Evolutionary conservation across 2,113 vertebrate genomes (phyloP).

Genomic region (Symphodus melops): DNA sequence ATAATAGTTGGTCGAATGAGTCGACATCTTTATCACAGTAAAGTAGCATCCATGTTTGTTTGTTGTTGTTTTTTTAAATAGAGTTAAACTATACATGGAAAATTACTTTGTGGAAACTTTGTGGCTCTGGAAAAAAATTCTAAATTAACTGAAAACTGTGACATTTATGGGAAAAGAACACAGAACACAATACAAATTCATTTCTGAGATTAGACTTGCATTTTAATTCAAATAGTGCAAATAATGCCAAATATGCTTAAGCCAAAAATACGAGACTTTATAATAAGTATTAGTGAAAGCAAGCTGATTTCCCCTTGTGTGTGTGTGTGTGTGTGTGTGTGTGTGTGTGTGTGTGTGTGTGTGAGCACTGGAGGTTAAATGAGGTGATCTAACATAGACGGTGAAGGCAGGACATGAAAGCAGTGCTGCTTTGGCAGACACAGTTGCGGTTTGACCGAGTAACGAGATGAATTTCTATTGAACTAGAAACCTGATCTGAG

Average conservation of each 20-base stretch:
- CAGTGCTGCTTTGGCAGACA: neutral
- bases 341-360: neutral
- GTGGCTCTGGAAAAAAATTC: too few relatives aligned
- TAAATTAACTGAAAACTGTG: too few relatives aligned
- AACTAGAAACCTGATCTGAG: neutral
- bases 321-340: too few relatives aligned
- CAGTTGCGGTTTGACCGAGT: slow-evolving; percentile 15
- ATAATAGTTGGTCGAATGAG: too few relatives aligned
- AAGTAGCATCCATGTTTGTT: too few relatives aligned
- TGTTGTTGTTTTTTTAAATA: too few relatives aligned
- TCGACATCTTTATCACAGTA: too few relatives aligned
- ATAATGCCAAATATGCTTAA: too few relatives aligned
- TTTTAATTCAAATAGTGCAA: slow-evolving; percentile 4
- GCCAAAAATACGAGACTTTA: neutral
- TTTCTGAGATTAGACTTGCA: neutral
- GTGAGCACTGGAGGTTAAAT: slow-evolving; percentile 32
- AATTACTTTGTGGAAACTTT: too few relatives aligned
- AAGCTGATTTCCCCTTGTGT: neutral
- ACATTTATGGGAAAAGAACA: neutral
- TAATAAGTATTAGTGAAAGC: neutral
- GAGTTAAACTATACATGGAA: too few relatives aligned
- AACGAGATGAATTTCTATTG: neutral
- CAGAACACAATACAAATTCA: neutral
- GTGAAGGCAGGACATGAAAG: neutral
- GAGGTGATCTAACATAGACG: slow-evolving; percentile 41